Percentiles rank a stretch among this genome's conserved stretches.
Evolutionary conservation across 2,797 vertebrate species (phyloP).

Genomic region (Mormyrops attenuatus): DNA sequence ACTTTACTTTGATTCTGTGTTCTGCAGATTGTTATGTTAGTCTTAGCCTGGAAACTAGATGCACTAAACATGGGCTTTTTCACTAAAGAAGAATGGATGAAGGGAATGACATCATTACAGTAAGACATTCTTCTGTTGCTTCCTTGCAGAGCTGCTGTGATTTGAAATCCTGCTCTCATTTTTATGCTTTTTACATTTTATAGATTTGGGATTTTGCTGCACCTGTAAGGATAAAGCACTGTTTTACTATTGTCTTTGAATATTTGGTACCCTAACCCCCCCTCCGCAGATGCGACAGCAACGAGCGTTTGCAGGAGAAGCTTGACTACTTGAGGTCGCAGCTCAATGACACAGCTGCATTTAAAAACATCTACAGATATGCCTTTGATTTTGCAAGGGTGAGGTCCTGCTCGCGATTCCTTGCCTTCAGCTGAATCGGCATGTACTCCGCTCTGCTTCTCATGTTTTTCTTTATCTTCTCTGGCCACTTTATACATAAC

Average conservation of each 20-base stretch:
- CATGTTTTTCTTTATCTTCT: neutral
- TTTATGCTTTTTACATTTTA: neutral
- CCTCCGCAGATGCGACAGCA: slow-evolving; percentile 79
- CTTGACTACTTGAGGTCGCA: slow-evolving; percentile 85
- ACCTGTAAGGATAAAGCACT: neutral
- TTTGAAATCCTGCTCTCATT: neutral
- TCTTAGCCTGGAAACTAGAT: slow-evolving; percentile 94
- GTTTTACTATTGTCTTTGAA: neutral
- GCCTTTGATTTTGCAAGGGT: slow-evolving; percentile 97
- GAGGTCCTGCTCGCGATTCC: slow-evolving; percentile 43
- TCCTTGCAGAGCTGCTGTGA: neutral
- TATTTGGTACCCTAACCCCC: neutral
- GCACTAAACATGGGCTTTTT: slow-evolving; percentile 96
- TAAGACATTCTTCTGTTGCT: slow-evolving; percentile 57
- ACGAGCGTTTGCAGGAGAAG: slow-evolving; percentile 85
- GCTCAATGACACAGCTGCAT: slow-evolving; percentile 78
- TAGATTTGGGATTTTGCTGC: neutral
- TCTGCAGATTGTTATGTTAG: slow-evolving; percentile 90
- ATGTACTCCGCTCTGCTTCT: neutral
- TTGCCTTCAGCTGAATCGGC: neutral
- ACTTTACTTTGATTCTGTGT: slow-evolving; percentile 29
- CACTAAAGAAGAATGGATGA: slow-evolving; percentile 96
- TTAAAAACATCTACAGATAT: slow-evolving; percentile 98
- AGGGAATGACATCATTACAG: slow-evolving; percentile 92
- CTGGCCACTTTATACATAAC: slow-evolving; percentile 12